Evolutionary conservation across 2,888 invertebrate species (phyloP).

Genomic region (Lasioglossum leucozonium): DNA sequence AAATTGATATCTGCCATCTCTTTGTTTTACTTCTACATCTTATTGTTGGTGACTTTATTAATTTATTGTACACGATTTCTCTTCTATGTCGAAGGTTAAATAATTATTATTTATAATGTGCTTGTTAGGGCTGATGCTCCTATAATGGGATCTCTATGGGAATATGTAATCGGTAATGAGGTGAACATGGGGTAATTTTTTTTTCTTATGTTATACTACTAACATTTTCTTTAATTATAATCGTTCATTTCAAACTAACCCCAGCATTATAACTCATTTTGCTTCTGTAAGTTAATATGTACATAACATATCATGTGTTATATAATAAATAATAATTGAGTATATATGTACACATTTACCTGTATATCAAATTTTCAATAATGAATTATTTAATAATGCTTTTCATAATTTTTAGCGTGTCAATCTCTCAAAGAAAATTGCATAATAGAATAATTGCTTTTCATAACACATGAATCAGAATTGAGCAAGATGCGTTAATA

Average conservation of each 20-base stretch:
- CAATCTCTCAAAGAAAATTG: neutral
- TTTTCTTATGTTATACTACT: conserved; percentile 18
- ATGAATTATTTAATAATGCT: neutral
- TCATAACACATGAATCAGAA: neutral
- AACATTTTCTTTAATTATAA: conserved; percentile 8
- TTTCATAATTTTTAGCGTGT: neutral
- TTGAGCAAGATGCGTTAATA: neutral
- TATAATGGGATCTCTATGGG: conserved; percentile 98
- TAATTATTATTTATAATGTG: conserved; percentile 72
- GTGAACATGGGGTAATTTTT: conserved; percentile 89
- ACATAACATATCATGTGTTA: neutral
- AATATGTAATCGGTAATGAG: conserved; percentile 92
- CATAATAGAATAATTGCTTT: neutral
- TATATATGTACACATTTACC: conserved; percentile 4
- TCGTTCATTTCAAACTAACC: conserved; percentile 20
- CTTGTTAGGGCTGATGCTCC: conserved; percentile 97
- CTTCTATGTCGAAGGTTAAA: conserved; percentile 58
- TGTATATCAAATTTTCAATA: neutral
- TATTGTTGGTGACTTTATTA: conserved; percentile 16
- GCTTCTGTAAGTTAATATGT: neutral
- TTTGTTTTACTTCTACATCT: conserved; percentile 44
- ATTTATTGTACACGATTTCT: conserved; percentile 15
- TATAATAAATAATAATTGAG: neutral
- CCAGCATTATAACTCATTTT: conserved; percentile 4
- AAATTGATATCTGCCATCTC: conserved; percentile 38